phyloP scores from a whole-genome alignment of 2,113 vertebrate genomes.

The Eidolon helvum region DNA sequence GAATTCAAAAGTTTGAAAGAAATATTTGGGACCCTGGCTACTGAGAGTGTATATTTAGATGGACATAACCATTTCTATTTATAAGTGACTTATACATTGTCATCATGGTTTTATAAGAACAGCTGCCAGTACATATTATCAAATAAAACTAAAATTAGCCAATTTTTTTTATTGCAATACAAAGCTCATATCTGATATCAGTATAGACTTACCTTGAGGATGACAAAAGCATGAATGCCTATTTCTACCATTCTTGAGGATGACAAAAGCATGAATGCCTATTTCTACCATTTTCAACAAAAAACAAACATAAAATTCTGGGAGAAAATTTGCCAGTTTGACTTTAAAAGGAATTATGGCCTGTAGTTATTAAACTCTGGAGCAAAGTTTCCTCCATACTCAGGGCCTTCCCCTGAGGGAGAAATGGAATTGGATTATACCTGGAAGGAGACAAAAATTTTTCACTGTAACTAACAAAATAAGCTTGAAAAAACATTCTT shows the following conservation, averaged over 20 bases:
- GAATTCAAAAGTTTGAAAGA: neutral
- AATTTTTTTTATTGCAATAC: neutral
- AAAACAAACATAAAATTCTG: neutral
- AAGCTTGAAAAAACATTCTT: neutral
- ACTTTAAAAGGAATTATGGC: neutral
- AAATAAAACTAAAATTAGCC: neutral
- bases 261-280: neutral
- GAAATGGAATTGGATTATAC: neutral
- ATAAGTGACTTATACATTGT: neutral
- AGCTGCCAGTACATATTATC: neutral
- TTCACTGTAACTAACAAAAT: neutral
- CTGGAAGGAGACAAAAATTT: neutral
- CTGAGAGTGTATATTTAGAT: neutral
- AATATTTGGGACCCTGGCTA: neutral
- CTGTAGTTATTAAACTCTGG: neutral
- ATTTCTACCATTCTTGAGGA: neutral
- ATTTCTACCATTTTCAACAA: neutral
- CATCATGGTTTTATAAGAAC: neutral
- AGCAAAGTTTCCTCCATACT: neutral
- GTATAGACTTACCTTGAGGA: neutral
- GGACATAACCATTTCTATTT: neutral
- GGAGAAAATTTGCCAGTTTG: neutral
- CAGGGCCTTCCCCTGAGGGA: neutral
- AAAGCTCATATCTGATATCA: neutral
- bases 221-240: neutral